These are phyloP conservation scores for Streptopelia turtur DNA, from an alignment of 2,797 vertebrate species.

Conservation along the genomic window DNA sequence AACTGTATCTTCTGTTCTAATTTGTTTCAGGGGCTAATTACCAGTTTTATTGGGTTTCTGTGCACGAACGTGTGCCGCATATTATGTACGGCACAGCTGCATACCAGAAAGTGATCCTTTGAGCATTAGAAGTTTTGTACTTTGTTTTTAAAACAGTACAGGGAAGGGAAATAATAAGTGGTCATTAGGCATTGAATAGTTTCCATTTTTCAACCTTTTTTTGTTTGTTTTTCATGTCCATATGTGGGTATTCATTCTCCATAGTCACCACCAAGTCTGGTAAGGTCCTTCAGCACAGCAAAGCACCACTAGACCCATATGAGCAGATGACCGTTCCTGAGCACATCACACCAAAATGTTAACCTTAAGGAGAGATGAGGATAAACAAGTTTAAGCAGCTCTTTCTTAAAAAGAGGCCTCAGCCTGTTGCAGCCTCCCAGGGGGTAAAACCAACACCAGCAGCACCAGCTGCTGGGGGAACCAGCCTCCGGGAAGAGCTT, in stretches of 20 bases:
- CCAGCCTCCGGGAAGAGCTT: neutral
- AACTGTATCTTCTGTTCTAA: constrained; percentile 12
- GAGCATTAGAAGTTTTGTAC: neutral
- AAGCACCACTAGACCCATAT: neutral
- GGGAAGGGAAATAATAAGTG: neutral
- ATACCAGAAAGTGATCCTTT: neutral
- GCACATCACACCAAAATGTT: fast-evolving
- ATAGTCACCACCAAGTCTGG: neutral
- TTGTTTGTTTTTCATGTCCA: neutral
- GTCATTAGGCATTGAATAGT: neutral
- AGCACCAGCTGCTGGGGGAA: neutral
- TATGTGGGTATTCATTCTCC: neutral
- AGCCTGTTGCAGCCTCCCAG: neutral
- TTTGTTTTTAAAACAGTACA: neutral
- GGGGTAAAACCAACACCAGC: neutral
- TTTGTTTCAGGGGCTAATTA: constrained; percentile 51
- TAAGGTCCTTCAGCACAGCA: neutral
- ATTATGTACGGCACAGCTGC: constrained; percentile 5
- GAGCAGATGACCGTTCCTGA: neutral
- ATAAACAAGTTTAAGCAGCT: neutral
- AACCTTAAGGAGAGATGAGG: neutral
- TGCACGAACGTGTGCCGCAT: neutral
- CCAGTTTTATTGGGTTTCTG: constrained; percentile 33
- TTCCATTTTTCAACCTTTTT: neutral
- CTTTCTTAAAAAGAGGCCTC: neutral